A percentile compares a stretch with the other conserved stretches of the same genome.
Conservation (phyloP, 2,113 vertebrate genomes). For the Crotalus tigris region DNA sequence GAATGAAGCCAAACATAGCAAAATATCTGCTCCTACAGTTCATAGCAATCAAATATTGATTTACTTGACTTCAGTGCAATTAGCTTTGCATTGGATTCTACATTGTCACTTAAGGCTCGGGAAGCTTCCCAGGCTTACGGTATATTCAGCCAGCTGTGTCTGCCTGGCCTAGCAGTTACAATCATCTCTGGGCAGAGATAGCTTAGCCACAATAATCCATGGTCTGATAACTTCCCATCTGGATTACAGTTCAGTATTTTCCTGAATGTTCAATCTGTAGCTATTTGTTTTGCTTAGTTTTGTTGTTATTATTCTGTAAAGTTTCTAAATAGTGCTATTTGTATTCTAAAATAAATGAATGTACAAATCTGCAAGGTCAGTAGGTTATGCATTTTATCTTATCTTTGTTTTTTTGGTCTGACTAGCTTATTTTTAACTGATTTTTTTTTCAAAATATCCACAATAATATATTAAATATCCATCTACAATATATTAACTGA, state of each 20-base stretch:
- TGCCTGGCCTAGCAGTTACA: neutral
- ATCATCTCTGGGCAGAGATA: neutral
- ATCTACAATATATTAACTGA: conserved; percentile 40
- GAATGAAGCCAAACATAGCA: neutral
- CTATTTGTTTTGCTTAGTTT: neutral
- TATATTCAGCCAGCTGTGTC: neutral
- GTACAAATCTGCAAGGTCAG: conserved; percentile 10
- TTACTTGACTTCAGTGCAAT: neutral
- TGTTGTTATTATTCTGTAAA: neutral
- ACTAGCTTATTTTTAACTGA: neutral
- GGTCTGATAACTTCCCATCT: neutral
- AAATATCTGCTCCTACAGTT: neutral
- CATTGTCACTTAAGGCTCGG: neutral
- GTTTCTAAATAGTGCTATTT: neutral
- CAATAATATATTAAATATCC: too few relatives aligned
- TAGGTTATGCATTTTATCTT: neutral
- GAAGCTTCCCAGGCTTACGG: neutral
- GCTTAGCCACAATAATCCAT: neutral
- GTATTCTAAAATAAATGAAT: conserved; percentile 15
- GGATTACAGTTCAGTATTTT: neutral
- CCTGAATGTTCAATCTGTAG: neutral
- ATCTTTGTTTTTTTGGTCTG: neutral
- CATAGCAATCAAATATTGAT: neutral
- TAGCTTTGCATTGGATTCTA: neutral
- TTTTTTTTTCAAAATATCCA: conserved; percentile 14